phyloP scores from a whole-genome alignment of 2,888 invertebrate species.

The Mimachlamys varia region DNA sequence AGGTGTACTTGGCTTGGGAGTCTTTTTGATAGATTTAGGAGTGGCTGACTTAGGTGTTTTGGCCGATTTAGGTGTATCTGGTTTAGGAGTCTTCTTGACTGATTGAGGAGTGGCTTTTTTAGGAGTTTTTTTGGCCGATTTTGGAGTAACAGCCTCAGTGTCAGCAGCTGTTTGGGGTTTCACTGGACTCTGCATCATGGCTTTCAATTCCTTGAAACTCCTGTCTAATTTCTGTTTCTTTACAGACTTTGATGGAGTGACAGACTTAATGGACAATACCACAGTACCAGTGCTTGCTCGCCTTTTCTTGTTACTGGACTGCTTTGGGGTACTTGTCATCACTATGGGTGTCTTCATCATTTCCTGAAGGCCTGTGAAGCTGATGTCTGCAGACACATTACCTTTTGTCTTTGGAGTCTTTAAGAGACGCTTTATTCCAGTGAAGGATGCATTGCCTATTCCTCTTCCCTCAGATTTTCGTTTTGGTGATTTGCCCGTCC shows the following conservation, averaged over 20 bases:
- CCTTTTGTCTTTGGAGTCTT: slow-evolving; percentile 36
- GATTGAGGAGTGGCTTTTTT: slow-evolving; percentile 43
- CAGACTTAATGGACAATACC: slow-evolving; percentile 44
- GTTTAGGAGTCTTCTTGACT: slow-evolving; percentile 41
- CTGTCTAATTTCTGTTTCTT: slow-evolving; percentile 50
- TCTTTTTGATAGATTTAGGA: slow-evolving; percentile 42
- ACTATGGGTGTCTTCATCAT: slow-evolving; percentile 62
- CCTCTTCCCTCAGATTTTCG: slow-evolving; percentile 41
- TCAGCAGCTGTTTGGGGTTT: background rate
- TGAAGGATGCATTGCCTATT: background rate
- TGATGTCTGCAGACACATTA: slow-evolving; percentile 48
- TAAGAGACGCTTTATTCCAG: background rate
- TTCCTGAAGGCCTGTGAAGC: slow-evolving; percentile 64
- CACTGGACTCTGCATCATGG: slow-evolving; percentile 49
- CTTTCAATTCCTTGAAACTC: slow-evolving; percentile 57
- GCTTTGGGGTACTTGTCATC: slow-evolving; percentile 47
- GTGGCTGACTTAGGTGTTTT: slow-evolving; percentile 41
- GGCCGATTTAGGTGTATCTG: slow-evolving; percentile 39
- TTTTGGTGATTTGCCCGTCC: slow-evolving; percentile 44
- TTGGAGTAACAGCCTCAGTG: too few relatives aligned
- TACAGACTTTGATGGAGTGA: slow-evolving; percentile 56
- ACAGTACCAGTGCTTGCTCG: slow-evolving; percentile 43
- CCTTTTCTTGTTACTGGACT: slow-evolving; percentile 22
- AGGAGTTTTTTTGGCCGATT: slow-evolving; percentile 34
- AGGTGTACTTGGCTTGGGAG: background rate